Evolutionary conservation across 2,888 invertebrate genomes (phyloP), one percentile per base, ranked within the genome.

Genomic region (Cataglyphis albicans): DNA sequence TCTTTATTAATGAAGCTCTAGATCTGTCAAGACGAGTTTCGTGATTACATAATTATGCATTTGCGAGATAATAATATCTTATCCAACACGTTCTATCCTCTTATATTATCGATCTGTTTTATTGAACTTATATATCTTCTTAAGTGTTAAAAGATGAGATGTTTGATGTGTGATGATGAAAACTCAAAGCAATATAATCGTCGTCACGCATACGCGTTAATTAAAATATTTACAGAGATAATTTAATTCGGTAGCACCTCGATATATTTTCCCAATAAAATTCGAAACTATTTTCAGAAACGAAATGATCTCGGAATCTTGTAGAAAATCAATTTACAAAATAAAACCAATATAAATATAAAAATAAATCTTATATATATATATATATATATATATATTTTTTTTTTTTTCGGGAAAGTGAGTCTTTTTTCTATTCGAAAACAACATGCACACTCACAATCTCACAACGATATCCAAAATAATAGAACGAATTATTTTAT

Each of bases 41-140:
- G 73, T 87, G 84, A 89, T 88, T 87, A 84, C 83, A 81, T 87
- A 89, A 88, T 88, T 86, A 86, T 57, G 85, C 73, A 80, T n/a
- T 35, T 72, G 35, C 76, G 73, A 82, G 73, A 65, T 89, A 87
- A 89, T 89, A 76, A 61, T 57, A 86, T 61, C 63, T 78, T 67
- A 38, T 35, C 84, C 32, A 61, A 83, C 89, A 48, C 81, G 72
- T 81, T 67, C 61, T 65, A 57, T 67, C 82, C 52, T 67, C 68
- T 83, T 57, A 81, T 61, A 81, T 84, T 75, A 78, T 44, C 61
- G 67, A 57, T 76, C 65, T 55, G 68, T 65, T 84, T 65, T 84
- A 67, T 83, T 81, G 7, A 7, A 52, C 7, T 12, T 57, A 25
- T 29, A 48, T 21, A 64, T 74, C 63, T 73, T 82, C 18, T 18